These are phyloP conservation scores for Zaprionus ghesquierei DNA, from an alignment of 1,140 invertebrate genomes.

Conservation along the genomic window DNA sequence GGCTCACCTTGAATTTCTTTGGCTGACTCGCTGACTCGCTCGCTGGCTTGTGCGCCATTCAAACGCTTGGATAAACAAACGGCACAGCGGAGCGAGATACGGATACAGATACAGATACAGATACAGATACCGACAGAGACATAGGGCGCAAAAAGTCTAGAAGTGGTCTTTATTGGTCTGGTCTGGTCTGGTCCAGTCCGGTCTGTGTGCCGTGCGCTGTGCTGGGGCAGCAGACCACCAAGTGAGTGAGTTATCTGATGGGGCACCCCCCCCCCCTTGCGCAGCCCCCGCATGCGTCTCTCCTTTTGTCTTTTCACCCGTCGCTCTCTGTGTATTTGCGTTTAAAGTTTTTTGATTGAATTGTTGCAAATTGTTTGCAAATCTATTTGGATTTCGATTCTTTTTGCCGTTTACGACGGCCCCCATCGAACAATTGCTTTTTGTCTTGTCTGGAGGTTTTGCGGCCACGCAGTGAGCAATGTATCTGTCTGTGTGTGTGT, in stretches of 20 bases:
- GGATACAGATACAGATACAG: not conserved
- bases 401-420: constrained; percentile 26
- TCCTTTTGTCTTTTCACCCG: constrained; percentile 36
- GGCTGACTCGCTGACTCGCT: no score
- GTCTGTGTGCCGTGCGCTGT: not conserved
- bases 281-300: not conserved
- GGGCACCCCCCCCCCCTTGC: constrained; percentile 36
- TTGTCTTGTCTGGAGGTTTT: constrained; percentile 73
- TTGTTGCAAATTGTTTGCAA: constrained; percentile 81
- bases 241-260: constrained; percentile 81
- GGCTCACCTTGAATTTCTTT: constrained; percentile 76
- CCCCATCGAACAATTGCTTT: constrained; percentile 75
- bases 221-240: constrained; percentile 57
- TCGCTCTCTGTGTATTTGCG: constrained; percentile 65
- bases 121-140: constrained; percentile 26
- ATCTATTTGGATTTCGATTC: constrained; percentile 76
- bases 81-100: no score
- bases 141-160: constrained; percentile 62
- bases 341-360: constrained; percentile 82
- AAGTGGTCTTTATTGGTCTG: constrained; percentile 52
- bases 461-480: constrained; percentile 62
- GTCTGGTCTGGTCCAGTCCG: constrained; percentile 30
- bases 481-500: constrained; percentile 2
- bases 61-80: constrained; percentile 76
- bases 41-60: constrained; percentile 53